Conservation (phyloP, 92 coral and sea anemone species). For the Nematostella vectensis region DNA sequence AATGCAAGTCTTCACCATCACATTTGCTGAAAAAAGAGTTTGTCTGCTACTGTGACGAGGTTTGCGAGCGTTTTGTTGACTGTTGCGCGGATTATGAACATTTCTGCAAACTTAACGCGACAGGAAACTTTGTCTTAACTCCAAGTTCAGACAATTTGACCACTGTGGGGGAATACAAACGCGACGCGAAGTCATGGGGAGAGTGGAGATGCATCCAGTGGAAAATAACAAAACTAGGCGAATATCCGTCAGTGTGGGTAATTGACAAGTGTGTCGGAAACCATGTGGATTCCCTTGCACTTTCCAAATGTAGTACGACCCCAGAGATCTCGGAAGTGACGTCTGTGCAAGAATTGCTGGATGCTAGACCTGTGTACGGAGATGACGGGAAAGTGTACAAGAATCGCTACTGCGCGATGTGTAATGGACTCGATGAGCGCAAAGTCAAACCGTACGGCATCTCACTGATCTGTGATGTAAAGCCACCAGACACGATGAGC, state of each 20-base stretch:
- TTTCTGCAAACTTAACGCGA: constrained; percentile 3
- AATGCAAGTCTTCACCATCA: too few species aligned
- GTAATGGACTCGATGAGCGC: constrained; percentile 14
- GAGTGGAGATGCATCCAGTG: constrained; percentile 5
- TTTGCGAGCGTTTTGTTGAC: constrained; percentile 24
- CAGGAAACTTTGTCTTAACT: not conserved
- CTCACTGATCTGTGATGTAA: constrained; percentile 2
- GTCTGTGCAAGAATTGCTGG: not conserved
- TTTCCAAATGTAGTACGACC: not conserved
- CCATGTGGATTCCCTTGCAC: not conserved
- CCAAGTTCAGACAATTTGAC: not conserved
- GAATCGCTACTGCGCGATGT: constrained; percentile 44
- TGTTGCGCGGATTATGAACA: constrained; percentile 29
- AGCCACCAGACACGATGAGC: constrained; percentile 2
- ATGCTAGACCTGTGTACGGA: constrained; percentile 33
- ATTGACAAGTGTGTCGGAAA: not conserved
- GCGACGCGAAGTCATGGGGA: not conserved
- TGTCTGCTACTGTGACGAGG: constrained; percentile 30
- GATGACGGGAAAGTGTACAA: constrained; percentile 34
- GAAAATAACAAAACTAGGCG: constrained; percentile 2
- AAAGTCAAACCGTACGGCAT: constrained; percentile 7
- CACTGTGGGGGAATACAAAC: too few species aligned
- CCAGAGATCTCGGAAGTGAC: not conserved
- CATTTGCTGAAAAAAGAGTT: too few species aligned
- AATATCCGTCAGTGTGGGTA: not conserved